These are phyloP conservation scores for Ochropacha duplaris DNA, from an alignment of 2,888 invertebrate genomes.

Conservation along the genomic window DNA sequence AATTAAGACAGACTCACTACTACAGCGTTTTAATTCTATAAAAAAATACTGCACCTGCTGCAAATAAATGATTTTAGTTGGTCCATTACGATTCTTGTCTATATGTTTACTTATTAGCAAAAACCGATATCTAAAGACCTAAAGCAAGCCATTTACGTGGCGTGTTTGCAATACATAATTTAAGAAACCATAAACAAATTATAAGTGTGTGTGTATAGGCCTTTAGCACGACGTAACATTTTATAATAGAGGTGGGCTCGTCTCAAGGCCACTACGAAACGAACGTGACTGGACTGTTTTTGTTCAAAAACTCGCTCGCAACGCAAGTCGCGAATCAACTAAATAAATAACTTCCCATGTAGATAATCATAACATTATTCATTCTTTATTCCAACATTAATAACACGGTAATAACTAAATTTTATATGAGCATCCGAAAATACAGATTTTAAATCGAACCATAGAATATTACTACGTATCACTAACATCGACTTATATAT, in stretches of 20 bases:
- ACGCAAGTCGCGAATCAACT: no score
- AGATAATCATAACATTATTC: not conserved
- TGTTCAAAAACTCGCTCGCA: slow-evolving; percentile 36
- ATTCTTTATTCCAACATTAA: not conserved
- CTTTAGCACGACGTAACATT: slow-evolving; percentile 33
- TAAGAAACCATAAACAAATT: not conserved
- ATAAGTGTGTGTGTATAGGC: slow-evolving; percentile 15
- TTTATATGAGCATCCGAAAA: not conserved
- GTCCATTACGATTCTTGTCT: no score
- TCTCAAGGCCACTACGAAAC: slow-evolving; percentile 55
- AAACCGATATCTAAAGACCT: not conserved
- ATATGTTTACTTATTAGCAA: no score
- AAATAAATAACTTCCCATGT: slow-evolving; percentile 11
- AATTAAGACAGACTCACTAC: no score
- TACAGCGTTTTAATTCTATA: no score
- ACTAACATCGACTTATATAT: no score
- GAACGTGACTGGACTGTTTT: slow-evolving; percentile 58
- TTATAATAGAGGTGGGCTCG: slow-evolving; percentile 38
- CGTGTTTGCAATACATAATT: not conserved
- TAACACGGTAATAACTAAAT: not conserved
- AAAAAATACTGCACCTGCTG: not conserved
- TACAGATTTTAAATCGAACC: not conserved
- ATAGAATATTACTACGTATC: not conserved
- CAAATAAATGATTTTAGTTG: no score
- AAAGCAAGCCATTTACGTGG: not conserved